These are phyloP conservation scores for Hetaerina americana DNA, from an alignment of 1,140 invertebrate species.

Conservation along the genomic window DNA sequence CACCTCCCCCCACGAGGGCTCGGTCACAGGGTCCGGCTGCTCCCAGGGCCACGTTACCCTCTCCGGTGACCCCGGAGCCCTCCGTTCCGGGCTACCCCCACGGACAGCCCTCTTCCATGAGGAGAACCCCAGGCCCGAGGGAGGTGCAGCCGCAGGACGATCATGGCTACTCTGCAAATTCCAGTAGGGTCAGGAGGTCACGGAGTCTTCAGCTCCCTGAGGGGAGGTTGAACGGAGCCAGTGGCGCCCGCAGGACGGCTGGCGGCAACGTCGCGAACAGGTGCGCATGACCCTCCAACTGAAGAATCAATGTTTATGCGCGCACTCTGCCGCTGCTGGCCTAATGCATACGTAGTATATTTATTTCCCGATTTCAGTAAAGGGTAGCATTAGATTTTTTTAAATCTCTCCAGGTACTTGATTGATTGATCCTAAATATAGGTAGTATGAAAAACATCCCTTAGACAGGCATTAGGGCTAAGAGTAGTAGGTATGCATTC, in stretches of 20 bases:
- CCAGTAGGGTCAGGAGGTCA: constrained; percentile 34
- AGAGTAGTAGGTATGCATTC: too few relatives aligned
- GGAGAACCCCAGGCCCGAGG: background rate
- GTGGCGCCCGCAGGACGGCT: too few relatives aligned
- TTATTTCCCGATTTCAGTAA: too few relatives aligned
- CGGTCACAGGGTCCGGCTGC: background rate
- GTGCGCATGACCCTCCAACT: background rate
- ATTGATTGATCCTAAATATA: too few relatives aligned
- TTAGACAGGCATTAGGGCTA: too few relatives aligned
- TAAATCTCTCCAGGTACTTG: too few relatives aligned
- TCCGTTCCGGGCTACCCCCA: background rate
- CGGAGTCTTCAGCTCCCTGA: constrained; percentile 41
- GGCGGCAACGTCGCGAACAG: background rate
- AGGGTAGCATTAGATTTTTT: too few relatives aligned
- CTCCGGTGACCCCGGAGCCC: background rate
- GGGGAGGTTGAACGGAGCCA: constrained; percentile 29
- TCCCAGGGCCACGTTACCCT: background rate
- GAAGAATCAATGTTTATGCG: too few relatives aligned
- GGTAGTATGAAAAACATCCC: too few relatives aligned
- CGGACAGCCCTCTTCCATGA: background rate
- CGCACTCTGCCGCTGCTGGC: too few relatives aligned
- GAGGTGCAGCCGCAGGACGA: background rate
- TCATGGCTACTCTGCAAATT: background rate
- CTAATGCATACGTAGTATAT: too few relatives aligned
- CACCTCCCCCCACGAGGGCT: background rate